Base-by-base conservation (phyloP, 2,888 invertebrate species). In the Diplazon laetatorius region DNA sequence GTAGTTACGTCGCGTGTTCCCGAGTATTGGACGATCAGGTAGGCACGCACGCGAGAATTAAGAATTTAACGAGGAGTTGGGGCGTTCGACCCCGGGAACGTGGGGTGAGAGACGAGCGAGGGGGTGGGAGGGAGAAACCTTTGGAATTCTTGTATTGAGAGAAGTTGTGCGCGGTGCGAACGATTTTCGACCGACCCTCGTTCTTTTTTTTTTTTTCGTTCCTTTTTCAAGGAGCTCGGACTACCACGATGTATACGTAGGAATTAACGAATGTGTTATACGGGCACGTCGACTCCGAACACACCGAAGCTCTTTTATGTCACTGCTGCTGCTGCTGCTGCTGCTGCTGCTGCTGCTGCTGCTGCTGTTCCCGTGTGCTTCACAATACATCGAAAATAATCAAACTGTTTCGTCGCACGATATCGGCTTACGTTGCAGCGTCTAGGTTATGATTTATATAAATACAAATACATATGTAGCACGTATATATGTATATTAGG, bases 251-350 rank as follows among this genome's bases (percentile, higher is more conserved):
- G 60, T 70, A 74, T 70, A 78, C 78, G 30, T 14, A 46, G 70
- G 74, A 30, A 70, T 78, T 74, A 78, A 78, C 70, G 74, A 78
- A 66, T 74, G 78, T 78, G 70, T 74, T 60, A 52, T 73, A 78
- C 44, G 70, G 59, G 59, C 5, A 35, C 10, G 44, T 52, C 62
- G 63, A 63, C 72, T 65, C 55, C n/a, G 18, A 25, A 22, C 22
- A 37, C 22, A n/a, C 39, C 25, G 30, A 44, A 52, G 60, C 46
- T 74, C 69, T 74, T 70, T 60, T 70, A 62, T 39, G 57, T 65
- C 65, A 42, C 59, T 65, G 63, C 70, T 65, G n/a, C n/a, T n/a
- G n/a, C n/a, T n/a, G n/a, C n/a, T n/a, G n/a, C n/a, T n/a, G n/a
- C n/a, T n/a, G n/a, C n/a, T n/a, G n/a, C n/a, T n/a, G n/a, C n/a